Percentiles rank a stretch among this genome's conserved stretches.
phyloP scores from a whole-genome alignment of 2,113 vertebrate species.

The Tragelaphus buxtoni region DNA sequence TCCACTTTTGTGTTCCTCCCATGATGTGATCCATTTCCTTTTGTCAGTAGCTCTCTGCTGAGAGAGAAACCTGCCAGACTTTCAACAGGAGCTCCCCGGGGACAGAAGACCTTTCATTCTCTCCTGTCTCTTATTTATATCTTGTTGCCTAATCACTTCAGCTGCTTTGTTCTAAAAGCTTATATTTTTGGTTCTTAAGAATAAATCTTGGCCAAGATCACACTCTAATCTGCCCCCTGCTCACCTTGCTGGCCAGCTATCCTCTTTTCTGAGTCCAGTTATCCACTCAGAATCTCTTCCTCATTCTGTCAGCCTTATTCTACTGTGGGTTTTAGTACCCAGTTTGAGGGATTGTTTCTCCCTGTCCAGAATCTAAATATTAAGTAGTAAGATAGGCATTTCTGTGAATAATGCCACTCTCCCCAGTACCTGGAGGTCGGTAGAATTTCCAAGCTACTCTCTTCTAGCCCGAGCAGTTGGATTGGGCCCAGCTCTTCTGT shows the following conservation, averaged over 20 bases:
- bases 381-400: not conserved
- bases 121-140: conserved; percentile 29
- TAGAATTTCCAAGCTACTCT: not conserved
- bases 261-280: not conserved
- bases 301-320: not conserved
- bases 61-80: conserved; percentile 48
- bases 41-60: conserved; percentile 46
- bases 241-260: not conserved
- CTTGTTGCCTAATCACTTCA: conserved; percentile 48
- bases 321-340: not conserved
- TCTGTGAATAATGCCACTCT: not conserved
- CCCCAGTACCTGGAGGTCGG: not conserved
- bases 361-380: not conserved
- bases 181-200: conserved; percentile 54
- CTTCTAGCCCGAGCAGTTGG: not conserved
- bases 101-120: conserved; percentile 39
- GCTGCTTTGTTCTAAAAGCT: conserved; percentile 50
- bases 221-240: conserved; percentile 13
- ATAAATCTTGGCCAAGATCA: conserved; percentile 24
- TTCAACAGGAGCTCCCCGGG: not conserved
- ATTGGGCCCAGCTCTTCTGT: not conserved
- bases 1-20: not conserved
- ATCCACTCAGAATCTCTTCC: not conserved
- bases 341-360: not conserved
- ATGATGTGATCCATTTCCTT: conserved; percentile 35